Evolutionary conservation across 2,888 invertebrate species (phyloP).

Genomic region (Aricia artaxerxes): DNA sequence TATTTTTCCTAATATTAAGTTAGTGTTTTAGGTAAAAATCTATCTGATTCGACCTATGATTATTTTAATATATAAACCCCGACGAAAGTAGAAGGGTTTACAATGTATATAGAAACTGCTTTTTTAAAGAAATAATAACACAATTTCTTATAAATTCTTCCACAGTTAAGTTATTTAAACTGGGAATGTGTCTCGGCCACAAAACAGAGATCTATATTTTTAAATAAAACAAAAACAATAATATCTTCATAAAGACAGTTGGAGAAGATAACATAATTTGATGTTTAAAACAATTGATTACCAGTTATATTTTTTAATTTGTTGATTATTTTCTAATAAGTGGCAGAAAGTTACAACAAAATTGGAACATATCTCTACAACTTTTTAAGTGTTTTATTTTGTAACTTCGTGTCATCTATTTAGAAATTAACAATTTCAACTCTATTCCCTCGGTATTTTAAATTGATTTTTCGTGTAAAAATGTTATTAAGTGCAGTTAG

Average conservation of each 20-base stretch:
- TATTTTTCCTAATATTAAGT: conserved; percentile 9
- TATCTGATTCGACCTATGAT: neutral
- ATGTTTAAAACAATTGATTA: neutral
- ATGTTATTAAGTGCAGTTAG: neutral
- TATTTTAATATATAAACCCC: neutral
- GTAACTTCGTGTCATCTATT: neutral
- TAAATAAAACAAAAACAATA: conserved; percentile 4
- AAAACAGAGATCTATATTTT: conserved; percentile 12
- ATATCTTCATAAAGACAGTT: neutral
- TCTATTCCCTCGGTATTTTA: neutral
- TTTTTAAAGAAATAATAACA: neutral
- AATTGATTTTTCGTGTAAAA: neutral
- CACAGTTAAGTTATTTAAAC: neutral
- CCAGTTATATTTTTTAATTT: neutral
- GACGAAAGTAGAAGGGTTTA: neutral
- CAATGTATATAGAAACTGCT: neutral
- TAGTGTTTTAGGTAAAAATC: neutral
- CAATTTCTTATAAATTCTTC: neutral
- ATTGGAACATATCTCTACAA: neutral
- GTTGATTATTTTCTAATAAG: neutral
- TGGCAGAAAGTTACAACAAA: conserved; percentile 4
- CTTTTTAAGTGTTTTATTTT: neutral
- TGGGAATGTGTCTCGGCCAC: neutral
- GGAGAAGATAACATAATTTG: neutral
- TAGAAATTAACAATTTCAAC: neutral